These are phyloP conservation scores for Pluvianellus socialis DNA, from an alignment of 2,113 vertebrate genomes.

Conservation along the genomic window DNA sequence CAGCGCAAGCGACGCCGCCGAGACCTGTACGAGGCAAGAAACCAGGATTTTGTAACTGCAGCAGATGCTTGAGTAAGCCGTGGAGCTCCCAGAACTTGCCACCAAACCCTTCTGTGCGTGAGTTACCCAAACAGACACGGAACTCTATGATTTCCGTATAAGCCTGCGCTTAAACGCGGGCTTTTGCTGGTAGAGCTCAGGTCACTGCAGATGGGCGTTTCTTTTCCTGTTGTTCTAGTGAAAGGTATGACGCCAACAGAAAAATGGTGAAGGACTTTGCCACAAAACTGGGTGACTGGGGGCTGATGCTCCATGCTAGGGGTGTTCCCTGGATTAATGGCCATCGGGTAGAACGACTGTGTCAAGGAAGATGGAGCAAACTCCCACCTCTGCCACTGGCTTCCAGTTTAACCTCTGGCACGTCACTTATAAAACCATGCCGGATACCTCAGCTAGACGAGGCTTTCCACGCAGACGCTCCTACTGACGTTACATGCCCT, in stretches of 20 bases:
- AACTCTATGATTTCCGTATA: not conserved
- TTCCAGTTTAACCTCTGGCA: not conserved
- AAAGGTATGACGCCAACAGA: not conserved
- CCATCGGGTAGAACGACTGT: not conserved
- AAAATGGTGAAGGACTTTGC: not conserved
- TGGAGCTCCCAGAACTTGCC: not conserved
- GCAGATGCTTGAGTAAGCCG: not conserved
- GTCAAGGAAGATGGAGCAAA: not conserved
- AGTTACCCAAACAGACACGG: not conserved
- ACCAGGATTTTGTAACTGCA: not conserved
- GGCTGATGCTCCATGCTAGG: not conserved
- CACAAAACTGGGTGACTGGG: not conserved
- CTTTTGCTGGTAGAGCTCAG: not conserved
- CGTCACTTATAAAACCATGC: not conserved
- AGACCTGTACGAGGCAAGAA: not conserved
- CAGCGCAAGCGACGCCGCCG: not conserved
- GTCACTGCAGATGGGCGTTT: not conserved
- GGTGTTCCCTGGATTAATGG: not conserved
- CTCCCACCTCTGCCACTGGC: not conserved
- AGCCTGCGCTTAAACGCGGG: accelerated
- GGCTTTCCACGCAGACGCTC: not conserved
- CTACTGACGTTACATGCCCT: not conserved
- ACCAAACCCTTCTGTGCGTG: not conserved
- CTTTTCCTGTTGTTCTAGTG: not conserved
- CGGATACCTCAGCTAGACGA: not conserved